phyloP scores from a whole-genome alignment of 2,113 vertebrate genomes.

The Herpetotheres cachinnans region DNA sequence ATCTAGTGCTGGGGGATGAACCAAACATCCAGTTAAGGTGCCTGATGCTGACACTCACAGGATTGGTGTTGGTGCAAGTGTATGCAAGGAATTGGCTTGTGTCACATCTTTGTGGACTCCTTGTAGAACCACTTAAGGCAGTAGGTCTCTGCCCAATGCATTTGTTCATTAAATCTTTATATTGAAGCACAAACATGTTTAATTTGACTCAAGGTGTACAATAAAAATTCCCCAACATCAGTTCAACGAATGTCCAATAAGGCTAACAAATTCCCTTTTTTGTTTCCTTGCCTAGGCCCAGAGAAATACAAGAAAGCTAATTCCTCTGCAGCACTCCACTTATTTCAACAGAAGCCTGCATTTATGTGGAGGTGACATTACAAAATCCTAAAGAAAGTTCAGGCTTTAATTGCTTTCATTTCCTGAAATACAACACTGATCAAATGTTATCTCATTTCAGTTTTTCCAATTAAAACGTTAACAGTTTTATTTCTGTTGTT shows the following conservation, averaged over 20 bases:
- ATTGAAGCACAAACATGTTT: background rate
- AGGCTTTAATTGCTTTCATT: background rate
- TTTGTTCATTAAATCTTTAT: background rate
- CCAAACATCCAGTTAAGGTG: background rate
- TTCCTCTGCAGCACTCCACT: background rate
- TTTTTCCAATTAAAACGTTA: background rate
- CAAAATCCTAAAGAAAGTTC: background rate
- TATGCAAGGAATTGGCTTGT: background rate
- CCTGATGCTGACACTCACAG: background rate
- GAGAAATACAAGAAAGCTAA: background rate
- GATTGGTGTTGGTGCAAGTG: too few relatives aligned
- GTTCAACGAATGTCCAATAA: background rate
- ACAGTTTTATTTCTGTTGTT: background rate
- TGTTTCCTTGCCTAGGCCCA: background rate
- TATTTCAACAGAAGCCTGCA: background rate
- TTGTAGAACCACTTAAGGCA: accelerated
- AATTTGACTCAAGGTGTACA: background rate
- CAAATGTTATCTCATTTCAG: background rate
- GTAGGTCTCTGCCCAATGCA: too few relatives aligned
- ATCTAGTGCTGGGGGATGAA: background rate
- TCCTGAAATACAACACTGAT: background rate
- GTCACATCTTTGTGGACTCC: accelerated
- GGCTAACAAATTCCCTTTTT: background rate
- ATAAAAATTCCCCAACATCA: background rate
- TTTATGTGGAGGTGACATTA: accelerated